These are phyloP conservation scores for Cherax quadricarinatus DNA, from an alignment of 1,140 invertebrate genomes.

Conservation along the genomic window DNA sequence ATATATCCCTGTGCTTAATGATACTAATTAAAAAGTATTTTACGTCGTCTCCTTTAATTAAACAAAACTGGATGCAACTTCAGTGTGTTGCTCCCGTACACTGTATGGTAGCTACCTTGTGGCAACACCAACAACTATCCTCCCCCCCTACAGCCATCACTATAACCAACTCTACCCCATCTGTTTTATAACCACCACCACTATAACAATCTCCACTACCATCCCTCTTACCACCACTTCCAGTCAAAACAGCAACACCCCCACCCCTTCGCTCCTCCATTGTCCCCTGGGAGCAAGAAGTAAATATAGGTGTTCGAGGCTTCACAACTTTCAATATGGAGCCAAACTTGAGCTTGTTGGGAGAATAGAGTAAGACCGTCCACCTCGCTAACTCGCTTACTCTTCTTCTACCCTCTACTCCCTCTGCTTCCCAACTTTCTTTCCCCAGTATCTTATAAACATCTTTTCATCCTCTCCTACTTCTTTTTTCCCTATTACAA, in stretches of 20 bases:
- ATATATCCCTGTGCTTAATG: too few relatives aligned
- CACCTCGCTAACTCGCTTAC: neutral
- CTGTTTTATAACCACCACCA: neutral
- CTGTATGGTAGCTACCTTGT: too few relatives aligned
- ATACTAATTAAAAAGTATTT: too few relatives aligned
- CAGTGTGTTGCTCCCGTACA: too few relatives aligned
- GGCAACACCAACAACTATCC: too few relatives aligned
- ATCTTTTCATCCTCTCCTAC: too few relatives aligned
- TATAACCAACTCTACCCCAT: neutral
- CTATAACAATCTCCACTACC: neutral
- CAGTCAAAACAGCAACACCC: constrained; percentile 11
- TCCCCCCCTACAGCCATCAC: too few relatives aligned
- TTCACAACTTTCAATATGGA: constrained; percentile 37
- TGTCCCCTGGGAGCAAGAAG: neutral
- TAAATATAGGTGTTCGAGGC: constrained; percentile 3
- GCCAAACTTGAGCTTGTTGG: neutral
- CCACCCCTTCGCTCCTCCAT: neutral
- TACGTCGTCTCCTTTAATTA: too few relatives aligned
- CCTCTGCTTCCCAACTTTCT: neutral
- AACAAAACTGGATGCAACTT: too few relatives aligned
- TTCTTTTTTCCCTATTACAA: too few relatives aligned
- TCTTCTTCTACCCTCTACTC: neutral
- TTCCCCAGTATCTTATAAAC: neutral
- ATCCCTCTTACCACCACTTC: neutral
- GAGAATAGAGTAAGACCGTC: neutral